These are phyloP conservation scores for Pavo muticus DNA, from an alignment of 2,113 vertebrate genomes.

Conservation along the genomic window DNA sequence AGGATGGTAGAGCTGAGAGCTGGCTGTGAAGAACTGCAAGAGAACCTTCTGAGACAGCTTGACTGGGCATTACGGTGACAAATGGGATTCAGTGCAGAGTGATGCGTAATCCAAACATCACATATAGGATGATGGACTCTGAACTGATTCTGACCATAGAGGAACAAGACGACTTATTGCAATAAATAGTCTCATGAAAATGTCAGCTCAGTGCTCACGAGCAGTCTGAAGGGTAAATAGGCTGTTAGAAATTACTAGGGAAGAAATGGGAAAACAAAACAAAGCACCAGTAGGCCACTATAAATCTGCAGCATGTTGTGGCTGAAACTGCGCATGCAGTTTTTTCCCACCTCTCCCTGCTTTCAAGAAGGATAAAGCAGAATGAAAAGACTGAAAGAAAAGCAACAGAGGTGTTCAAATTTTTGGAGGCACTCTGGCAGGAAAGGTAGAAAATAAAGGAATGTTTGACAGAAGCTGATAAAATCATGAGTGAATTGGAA, in stretches of 20 bases:
- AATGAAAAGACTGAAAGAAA: neutral
- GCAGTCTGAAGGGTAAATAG: constrained; percentile 67
- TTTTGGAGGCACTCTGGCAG: neutral
- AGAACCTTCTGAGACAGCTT: constrained; percentile 24
- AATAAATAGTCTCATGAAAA: constrained; percentile 66
- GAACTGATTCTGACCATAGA: constrained; percentile 38
- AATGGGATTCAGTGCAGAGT: neutral
- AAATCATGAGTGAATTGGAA: neutral
- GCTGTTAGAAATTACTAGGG: constrained; percentile 56
- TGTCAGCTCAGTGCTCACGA: constrained; percentile 49
- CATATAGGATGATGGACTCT: constrained; percentile 51
- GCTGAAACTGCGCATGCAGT: neutral
- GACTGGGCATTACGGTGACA: constrained; percentile 34
- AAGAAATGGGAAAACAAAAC: constrained; percentile 60
- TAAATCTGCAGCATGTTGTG: neutral
- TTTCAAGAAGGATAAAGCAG: constrained; percentile 16
- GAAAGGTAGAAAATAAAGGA: neutral
- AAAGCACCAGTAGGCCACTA: constrained; percentile 9
- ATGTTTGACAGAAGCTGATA: neutral
- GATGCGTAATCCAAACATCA: constrained; percentile 30
- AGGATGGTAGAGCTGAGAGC: neutral
- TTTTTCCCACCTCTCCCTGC: neutral
- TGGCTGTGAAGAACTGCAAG: constrained; percentile 33
- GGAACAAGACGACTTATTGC: constrained; percentile 44
- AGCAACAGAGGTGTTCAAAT: neutral